phyloP scores from a whole-genome alignment of 1,140 invertebrate species.

The Phymorhynchus buccinoides region DNA sequence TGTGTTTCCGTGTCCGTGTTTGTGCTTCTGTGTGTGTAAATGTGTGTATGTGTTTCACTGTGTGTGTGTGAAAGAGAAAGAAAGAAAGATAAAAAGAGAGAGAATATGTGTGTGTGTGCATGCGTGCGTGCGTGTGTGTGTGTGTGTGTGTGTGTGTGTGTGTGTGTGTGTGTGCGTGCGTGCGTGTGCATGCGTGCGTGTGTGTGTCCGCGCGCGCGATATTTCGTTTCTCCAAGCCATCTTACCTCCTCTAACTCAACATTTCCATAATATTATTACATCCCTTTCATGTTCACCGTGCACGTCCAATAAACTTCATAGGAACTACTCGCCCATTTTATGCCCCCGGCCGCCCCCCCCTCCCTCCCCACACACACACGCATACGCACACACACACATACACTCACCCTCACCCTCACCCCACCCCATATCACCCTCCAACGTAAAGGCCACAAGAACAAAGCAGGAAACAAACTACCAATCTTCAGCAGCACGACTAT shows the following conservation, averaged over 20 bases:
- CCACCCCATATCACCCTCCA: no score
- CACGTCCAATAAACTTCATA: no score
- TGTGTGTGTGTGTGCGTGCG: background rate
- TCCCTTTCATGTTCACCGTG: no score
- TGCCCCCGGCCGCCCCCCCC: no score
- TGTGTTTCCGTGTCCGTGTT: background rate
- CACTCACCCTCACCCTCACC: no score
- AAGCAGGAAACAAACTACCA: background rate
- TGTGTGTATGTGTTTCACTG: background rate
- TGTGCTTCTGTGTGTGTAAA: background rate
- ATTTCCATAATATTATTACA: no score
- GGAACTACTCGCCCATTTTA: no score
- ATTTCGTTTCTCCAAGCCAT: no score
- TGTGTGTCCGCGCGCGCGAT: no score
- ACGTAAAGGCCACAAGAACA: background rate
- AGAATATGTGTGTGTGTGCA: background rate
- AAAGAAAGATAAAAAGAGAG: no score
- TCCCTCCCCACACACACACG: background rate
- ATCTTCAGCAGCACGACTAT: background rate
- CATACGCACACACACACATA: background rate
- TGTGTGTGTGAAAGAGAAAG: background rate
- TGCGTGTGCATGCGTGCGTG: no score
- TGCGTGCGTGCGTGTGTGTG: background rate
- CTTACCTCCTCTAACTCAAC: no score
- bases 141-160: background rate